phyloP scores from a whole-genome alignment of 2,888 invertebrate species.

The Pammene aurita region DNA sequence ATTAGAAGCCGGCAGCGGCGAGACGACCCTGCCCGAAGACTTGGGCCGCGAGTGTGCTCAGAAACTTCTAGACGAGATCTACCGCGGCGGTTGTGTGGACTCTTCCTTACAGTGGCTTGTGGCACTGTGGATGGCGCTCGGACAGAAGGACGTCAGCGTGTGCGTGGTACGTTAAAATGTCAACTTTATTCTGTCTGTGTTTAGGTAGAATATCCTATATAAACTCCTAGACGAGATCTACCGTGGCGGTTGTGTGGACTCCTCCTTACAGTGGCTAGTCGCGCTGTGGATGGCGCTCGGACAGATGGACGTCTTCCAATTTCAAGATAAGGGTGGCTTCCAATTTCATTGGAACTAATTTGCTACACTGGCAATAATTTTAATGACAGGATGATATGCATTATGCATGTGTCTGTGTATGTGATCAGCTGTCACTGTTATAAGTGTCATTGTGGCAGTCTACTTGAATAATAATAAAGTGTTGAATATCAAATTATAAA shows the following conservation, averaged over 20 bases:
- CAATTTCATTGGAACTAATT: no score
- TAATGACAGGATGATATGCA: no score
- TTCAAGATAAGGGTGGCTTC: no score
- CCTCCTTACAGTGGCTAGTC: slow-evolving; percentile 92
- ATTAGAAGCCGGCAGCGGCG: slow-evolving; percentile 70
- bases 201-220: no score
- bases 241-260: slow-evolving; percentile 95
- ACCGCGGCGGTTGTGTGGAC: slow-evolving; percentile 95
- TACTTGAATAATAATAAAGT: no score
- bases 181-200: no score
- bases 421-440: no score
- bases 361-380: no score
- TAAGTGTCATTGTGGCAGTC: no score
- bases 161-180: slow-evolving; percentile 69
- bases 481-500: no score
- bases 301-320: slow-evolving; percentile 96
- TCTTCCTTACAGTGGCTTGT: slow-evolving; percentile 93
- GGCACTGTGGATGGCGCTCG: slow-evolving; percentile 96
- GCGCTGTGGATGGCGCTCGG: slow-evolving; percentile 97
- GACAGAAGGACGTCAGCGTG: slow-evolving; percentile 97
- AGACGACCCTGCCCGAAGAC: slow-evolving; percentile 94
- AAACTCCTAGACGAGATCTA: slow-evolving; percentile 93
- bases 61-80: slow-evolving; percentile 94
- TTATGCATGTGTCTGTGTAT: no score
- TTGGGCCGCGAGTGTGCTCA: slow-evolving; percentile 92